phyloP scores from a whole-genome alignment of 35 echinoderm and acorn worm species.

The Heliocidaris erythrogramma region DNA sequence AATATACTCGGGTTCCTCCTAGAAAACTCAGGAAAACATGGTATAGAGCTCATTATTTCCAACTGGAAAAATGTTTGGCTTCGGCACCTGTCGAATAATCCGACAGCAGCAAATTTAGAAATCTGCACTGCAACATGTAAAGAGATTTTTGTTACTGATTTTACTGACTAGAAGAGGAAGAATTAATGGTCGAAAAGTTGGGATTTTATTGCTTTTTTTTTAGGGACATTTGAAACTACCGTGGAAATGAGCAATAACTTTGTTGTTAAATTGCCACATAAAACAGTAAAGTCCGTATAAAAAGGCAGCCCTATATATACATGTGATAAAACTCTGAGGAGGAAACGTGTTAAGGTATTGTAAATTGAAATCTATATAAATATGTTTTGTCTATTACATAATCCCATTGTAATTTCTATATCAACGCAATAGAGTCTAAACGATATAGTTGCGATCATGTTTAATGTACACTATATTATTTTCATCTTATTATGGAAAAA shows the following conservation, averaged over 20 bases:
- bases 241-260: constrained; percentile 17
- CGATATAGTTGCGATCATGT: not conserved
- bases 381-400: not conserved
- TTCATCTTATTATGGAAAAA: too few species aligned
- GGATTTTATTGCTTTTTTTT: not conserved
- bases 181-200: not conserved
- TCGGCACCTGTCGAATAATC: not conserved
- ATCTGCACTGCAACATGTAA: not conserved
- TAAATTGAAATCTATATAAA: not conserved
- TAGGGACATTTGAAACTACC: not conserved
- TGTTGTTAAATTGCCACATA: constrained; percentile 4
- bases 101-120: not conserved
- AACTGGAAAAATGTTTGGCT: too few species aligned
- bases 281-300: not conserved
- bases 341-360: not conserved
- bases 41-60: too few species aligned
- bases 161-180: not conserved
- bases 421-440: not conserved
- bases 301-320: not conserved
- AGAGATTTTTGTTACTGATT: not conserved
- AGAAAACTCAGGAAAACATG: too few species aligned
- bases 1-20: too few species aligned
- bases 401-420: not conserved
- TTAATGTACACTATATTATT: not conserved
- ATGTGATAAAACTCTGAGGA: not conserved